phyloP scores from a whole-genome alignment of 2,888 invertebrate genomes.

The Sylvicola cinctus region DNA sequence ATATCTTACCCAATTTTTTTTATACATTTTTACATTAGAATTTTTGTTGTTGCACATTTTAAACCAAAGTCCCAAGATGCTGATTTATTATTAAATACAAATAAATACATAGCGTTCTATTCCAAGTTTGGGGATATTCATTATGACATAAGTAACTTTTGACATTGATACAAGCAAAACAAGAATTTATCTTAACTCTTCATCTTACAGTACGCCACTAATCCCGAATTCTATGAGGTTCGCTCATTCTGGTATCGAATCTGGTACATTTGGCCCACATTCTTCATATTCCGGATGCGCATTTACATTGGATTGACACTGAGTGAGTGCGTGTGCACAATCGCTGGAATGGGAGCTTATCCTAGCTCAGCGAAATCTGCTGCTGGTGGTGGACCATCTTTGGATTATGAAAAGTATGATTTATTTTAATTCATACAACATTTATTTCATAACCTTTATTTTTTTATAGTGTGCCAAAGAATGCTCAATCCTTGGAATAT shows the following conservation, averaged over 20 bases:
- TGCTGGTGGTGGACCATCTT: slow-evolving; percentile 69
- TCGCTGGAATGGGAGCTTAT: slow-evolving; percentile 82
- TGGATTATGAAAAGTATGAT: slow-evolving; percentile 18
- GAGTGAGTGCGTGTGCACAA: slow-evolving; percentile 83
- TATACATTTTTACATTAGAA: too few relatives aligned
- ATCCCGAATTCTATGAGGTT: slow-evolving; percentile 49
- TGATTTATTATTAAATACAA: too few relatives aligned
- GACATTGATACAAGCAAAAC: too few relatives aligned
- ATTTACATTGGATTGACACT: slow-evolving; percentile 79
- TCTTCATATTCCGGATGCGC: slow-evolving; percentile 72
- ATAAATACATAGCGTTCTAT: too few relatives aligned
- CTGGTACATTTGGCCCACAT: slow-evolving; percentile 70
- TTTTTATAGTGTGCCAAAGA: slow-evolving; percentile 7
- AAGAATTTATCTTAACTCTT: slow-evolving; percentile 4
- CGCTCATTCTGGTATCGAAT: slow-evolving; percentile 56
- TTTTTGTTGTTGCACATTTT: too few relatives aligned
- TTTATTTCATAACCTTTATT: slow-evolving; percentile 1
- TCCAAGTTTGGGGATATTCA: too few relatives aligned
- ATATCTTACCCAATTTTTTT: too few relatives aligned
- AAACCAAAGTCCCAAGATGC: too few relatives aligned
- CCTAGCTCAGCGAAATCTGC: slow-evolving; percentile 50
- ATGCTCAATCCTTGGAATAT: slow-evolving; percentile 30
- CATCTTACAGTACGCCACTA: slow-evolving; percentile 51
- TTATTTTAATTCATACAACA: too few relatives aligned
- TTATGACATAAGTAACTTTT: too few relatives aligned